Percentiles rank a stretch among this genome's conserved stretches.
These are phyloP conservation scores for Drosophila merina DNA, from an alignment of 2,888 invertebrate genomes.

Conservation along the genomic window DNA sequence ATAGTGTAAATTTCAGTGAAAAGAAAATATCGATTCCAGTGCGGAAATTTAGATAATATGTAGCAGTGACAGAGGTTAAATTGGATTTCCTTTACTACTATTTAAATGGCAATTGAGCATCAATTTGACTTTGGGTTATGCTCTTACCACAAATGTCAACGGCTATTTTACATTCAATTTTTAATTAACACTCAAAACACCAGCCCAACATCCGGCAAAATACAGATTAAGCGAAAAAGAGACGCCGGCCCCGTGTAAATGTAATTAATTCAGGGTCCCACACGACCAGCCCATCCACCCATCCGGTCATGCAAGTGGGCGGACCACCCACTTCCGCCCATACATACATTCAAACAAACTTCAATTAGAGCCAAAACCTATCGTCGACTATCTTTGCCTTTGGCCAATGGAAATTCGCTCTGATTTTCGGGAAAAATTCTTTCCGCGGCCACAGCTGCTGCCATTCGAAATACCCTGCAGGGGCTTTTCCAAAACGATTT, in stretches of 20 bases:
- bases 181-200: conserved; percentile 57
- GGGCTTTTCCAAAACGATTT: neutral
- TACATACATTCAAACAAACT: conserved; percentile 39
- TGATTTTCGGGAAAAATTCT: conserved; percentile 39
- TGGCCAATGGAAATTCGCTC: conserved; percentile 39
- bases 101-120: conserved; percentile 6
- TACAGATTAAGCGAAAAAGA: conserved; percentile 10
- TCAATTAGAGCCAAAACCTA: conserved; percentile 43
- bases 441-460: conserved; percentile 20
- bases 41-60: neutral
- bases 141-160: conserved; percentile 34
- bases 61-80: neutral
- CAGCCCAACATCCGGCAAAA: conserved; percentile 11
- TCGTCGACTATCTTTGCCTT: conserved; percentile 21
- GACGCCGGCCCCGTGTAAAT: conserved; percentile 35
- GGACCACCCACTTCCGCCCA: conserved; percentile 13
- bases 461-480: conserved; percentile 16
- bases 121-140: neutral
- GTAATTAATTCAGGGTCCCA: conserved; percentile 47
- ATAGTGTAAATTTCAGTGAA: neutral
- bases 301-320: neutral
- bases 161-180: conserved; percentile 54
- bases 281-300: conserved; percentile 19
- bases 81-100: neutral
- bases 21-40: neutral